A percentile compares a stretch with the other conserved stretches of the same genome.
These are phyloP conservation scores for Hyperoplus immaculatus DNA, from an alignment of 2,797 vertebrate species.

Conservation along the genomic window DNA sequence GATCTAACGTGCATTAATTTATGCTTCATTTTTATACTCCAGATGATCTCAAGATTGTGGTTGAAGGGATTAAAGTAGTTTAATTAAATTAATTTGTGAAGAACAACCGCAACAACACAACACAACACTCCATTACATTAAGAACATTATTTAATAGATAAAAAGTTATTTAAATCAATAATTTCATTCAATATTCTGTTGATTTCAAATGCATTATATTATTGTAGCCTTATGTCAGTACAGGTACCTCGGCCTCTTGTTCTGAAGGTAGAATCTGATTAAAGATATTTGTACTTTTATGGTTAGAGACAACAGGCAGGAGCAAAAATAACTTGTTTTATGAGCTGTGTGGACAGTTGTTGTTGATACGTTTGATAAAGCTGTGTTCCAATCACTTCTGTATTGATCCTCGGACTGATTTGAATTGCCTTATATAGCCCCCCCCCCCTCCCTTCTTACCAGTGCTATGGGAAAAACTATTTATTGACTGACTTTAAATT, in stretches of 20 bases:
- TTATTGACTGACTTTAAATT: conserved; percentile 53
- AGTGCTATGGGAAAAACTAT: conserved; percentile 37
- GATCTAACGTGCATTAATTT: conserved; percentile 22
- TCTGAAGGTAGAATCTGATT: conserved; percentile 42
- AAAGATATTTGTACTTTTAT: conserved; percentile 37
- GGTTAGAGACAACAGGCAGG: conserved; percentile 42
- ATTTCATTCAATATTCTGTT: conserved; percentile 39
- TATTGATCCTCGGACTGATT: conserved; percentile 53
- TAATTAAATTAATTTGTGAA: conserved; percentile 23
- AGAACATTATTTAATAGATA: conserved; percentile 16
- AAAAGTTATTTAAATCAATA: conserved; percentile 16
- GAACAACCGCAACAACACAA: not conserved
- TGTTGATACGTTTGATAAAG: conserved; percentile 37
- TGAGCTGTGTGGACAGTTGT: conserved; percentile 6
- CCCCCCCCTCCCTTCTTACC: conserved; percentile 49
- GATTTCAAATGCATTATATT: conserved; percentile 21
- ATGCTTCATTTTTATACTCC: conserved; percentile 41
- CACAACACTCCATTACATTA: conserved; percentile 9
- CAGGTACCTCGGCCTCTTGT: conserved; percentile 36
- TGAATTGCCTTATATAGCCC: conserved; percentile 70
- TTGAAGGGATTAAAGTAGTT: conserved; percentile 31
- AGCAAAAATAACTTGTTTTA: conserved; percentile 35
- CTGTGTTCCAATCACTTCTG: conserved; percentile 50
- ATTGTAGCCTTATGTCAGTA: conserved; percentile 41
- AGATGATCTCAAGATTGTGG: conserved; percentile 64